Evolutionary conservation across 53 echinoderm and acorn worm genomes (phyloP), one percentile per base, ranked within the genome.

Genomic region (Temnopleurus reevesii): DNA sequence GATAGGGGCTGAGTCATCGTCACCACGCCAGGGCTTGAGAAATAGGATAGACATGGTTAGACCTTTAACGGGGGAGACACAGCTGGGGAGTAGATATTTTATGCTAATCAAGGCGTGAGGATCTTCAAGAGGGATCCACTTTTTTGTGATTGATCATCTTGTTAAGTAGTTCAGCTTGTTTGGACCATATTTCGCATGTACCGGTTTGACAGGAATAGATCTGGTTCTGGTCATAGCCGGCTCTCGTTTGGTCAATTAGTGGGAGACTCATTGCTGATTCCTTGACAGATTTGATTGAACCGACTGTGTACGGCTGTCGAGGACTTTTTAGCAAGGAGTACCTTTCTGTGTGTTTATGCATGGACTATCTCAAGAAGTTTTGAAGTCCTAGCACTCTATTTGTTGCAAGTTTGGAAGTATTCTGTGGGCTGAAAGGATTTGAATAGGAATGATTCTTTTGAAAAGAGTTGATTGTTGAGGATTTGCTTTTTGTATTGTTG

Each of bases 1-100:
- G 85, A 85, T 85, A 59, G 5, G 23, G 83, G 51, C 85, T 85
- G 59, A 85, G 85, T 85, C 85, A 85, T 23, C 59, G 59, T 58
- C 46, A 60, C 7, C 31, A 7, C 83, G 24, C 79, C 36, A 29
- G 46, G 46, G 79, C 79, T 21, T 4, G 49, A 79, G 46, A 49
- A 12, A 5, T 79, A 47, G 79, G 79, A 79, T 79, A 79, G 79
- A 47, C 25, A 17, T 29, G 49, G 79, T 79, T 79, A 79, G 41
- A 46, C 47, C n/a, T 51, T 15, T 79, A 79, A 79, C 46, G 49
- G 46, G 53, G 79, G 1, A 28, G 49, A 46, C 79, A 28, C 36
- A 79, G 49, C 79, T 17, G 41, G 49, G 79, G 46, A 79, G 79
- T 49, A 79, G 26, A 46, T 26, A 29, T 49, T 49, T 49, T 79